Evolutionary conservation across 2,888 invertebrate species (phyloP), one percentile per base, ranked within the genome.

Genomic region (Caenorhabditis parvicauda): DNA sequence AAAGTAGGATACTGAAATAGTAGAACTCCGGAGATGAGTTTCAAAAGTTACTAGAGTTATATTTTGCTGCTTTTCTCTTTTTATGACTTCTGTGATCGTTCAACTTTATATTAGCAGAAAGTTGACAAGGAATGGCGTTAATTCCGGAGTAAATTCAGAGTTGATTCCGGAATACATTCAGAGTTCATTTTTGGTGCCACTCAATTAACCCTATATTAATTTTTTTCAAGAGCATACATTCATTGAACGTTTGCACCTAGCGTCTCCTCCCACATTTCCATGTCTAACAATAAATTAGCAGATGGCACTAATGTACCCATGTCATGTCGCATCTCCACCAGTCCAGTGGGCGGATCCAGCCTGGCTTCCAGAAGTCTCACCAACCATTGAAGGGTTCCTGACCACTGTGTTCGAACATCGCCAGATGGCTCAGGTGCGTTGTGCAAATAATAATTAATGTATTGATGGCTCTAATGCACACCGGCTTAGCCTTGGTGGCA

Each of bases 281-380:
- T 45, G 21, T 49, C 38, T 24, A 25, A 21, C 14, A 29, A 9
- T 27, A 3, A 21, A 2, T 12, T 44, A 29, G 17, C 28, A 45
- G 47, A 67, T 67, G 67, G 55, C 67, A 0, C 22, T 67, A 37
- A 55, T 67, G 58, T 67, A 57, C 38, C 67, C 67, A 12, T 48
- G 50, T 39, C 67, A 67, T 47, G 54, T 59, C 22, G 55, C 67
- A 19, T 45, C 46, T 14, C 59, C 61, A 19, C 67, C 67, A 3
- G 44, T 64, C 41, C 61, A 54, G 47, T 67, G 67, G 67, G 54
- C 56, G 14, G 67, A 67, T 45, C 59, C 59, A 25, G 22, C 59
- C 53, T 67, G 64, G 64, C 25, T 49, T n/a, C 6, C 47, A n/a
- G 62, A 62, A 17, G 44, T 62, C 21, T 54, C 62, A 14, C 58